These are phyloP conservation scores for Petrocephalus zakoni DNA, from an alignment of 2,113 vertebrate genomes.

Conservation along the genomic window DNA sequence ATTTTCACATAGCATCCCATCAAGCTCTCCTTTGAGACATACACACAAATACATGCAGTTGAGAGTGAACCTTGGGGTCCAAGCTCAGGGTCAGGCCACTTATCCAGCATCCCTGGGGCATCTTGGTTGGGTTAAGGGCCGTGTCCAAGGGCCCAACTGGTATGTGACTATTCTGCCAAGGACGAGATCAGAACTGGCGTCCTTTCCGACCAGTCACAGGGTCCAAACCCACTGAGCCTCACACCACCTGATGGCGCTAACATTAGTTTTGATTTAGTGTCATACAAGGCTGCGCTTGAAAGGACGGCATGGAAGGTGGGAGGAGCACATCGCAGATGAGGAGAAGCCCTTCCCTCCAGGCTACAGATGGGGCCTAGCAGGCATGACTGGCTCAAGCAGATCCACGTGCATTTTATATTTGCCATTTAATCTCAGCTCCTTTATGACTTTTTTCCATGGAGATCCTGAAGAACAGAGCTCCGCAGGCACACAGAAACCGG, in stretches of 20 bases:
- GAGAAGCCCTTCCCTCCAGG: not conserved
- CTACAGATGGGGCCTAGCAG: not conserved
- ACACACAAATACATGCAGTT: not conserved
- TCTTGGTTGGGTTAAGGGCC: not conserved
- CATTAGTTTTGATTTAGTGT: not conserved
- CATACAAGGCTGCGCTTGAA: not conserved
- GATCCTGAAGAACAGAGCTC: not conserved
- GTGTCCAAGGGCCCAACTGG: not conserved
- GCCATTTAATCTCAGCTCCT: not conserved
- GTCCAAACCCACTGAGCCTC: not conserved
- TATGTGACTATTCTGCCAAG: not conserved
- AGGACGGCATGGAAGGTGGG: not conserved
- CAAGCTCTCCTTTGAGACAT: not conserved
- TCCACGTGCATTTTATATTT: constrained; percentile 12
- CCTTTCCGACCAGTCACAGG: not conserved
- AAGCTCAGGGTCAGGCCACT: not conserved
- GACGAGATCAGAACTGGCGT: not conserved
- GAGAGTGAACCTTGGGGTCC: not conserved
- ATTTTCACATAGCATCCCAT: not conserved
- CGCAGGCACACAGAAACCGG: not conserved
- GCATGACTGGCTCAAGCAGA: not conserved
- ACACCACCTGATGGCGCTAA: not conserved
- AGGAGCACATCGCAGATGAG: not conserved
- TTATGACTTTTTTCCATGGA: constrained; percentile 7
- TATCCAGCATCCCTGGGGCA: not conserved